Percentiles rank a stretch among this genome's conserved stretches.
These are phyloP conservation scores for Neodiprion fabricii DNA, from an alignment of 1,140 invertebrate genomes.

Conservation along the genomic window DNA sequence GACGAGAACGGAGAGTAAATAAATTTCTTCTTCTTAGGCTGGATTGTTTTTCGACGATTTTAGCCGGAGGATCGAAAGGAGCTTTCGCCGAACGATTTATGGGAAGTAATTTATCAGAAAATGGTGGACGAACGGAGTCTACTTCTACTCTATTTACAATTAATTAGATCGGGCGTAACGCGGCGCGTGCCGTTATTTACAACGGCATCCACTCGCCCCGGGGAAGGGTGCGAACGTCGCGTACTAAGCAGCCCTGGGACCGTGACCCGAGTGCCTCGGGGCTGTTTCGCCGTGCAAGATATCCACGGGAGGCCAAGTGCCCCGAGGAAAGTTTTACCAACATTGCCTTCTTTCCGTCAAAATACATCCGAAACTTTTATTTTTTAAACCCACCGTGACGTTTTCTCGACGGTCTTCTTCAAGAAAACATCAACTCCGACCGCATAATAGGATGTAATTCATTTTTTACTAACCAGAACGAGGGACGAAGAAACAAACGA, in stretches of 20 bases:
- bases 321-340: neutral
- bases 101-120: neutral
- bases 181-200: conserved; percentile 6
- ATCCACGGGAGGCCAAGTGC: neutral
- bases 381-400: too few relatives aligned
- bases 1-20: too few relatives aligned
- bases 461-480: too few relatives aligned
- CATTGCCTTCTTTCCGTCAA: neutral
- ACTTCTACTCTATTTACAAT: neutral
- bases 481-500: too few relatives aligned
- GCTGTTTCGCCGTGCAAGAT: neutral
- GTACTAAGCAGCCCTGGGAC: neutral
- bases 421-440: too few relatives aligned
- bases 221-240: neutral
- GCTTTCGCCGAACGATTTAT: neutral
- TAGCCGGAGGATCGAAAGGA: too few relatives aligned
- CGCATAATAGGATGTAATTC: too few relatives aligned
- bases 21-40: too few relatives aligned
- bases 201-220: neutral
- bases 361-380: neutral
- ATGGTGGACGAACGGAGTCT: too few relatives aligned
- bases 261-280: neutral
- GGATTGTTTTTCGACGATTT: too few relatives aligned
- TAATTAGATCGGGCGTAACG: neutral
- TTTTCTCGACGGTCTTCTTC: too few relatives aligned